A percentile compares a stretch with the other conserved stretches of the same genome.
Conservation (phyloP, 2,797 vertebrate genomes). For the Pyrrhura leucotis region DNA sequence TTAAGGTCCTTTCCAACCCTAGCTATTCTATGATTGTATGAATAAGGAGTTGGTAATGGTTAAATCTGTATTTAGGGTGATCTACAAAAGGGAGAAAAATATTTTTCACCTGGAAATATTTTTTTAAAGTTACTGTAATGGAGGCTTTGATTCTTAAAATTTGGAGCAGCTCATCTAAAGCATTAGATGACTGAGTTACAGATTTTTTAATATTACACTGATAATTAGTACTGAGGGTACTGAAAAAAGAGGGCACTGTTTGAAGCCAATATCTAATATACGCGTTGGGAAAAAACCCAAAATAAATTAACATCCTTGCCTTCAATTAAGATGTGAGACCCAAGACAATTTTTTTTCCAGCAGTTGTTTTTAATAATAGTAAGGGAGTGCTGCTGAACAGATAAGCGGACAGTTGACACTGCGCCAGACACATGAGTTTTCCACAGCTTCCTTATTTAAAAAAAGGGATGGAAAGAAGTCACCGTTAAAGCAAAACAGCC, state of each 20-base stretch:
- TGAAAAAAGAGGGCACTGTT: neutral
- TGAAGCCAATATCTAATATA: neutral
- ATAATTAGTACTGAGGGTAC: neutral
- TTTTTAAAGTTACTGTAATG: neutral
- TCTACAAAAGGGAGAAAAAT: neutral
- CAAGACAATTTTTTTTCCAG: neutral
- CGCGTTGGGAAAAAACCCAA: neutral
- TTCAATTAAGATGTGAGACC: neutral
- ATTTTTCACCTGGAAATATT: neutral
- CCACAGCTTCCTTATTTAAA: neutral
- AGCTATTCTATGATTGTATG: too few species aligned
- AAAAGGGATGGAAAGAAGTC: neutral
- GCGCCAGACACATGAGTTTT: neutral
- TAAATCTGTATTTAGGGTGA: neutral
- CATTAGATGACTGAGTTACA: neutral
- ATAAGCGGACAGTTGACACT: neutral
- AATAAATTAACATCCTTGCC: neutral
- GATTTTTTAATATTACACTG: neutral
- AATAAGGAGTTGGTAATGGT: neutral
- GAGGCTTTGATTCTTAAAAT: neutral
- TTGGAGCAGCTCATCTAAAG: neutral
- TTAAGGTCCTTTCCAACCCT: too few species aligned
- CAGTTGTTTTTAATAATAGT: slow-evolving; percentile 38
- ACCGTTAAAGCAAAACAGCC: neutral
- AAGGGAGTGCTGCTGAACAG: neutral